Evolutionary conservation across 2,888 invertebrate genomes (phyloP), one percentile per base, ranked within the genome.

Genomic region (Cylindroiulus punctatus): DNA sequence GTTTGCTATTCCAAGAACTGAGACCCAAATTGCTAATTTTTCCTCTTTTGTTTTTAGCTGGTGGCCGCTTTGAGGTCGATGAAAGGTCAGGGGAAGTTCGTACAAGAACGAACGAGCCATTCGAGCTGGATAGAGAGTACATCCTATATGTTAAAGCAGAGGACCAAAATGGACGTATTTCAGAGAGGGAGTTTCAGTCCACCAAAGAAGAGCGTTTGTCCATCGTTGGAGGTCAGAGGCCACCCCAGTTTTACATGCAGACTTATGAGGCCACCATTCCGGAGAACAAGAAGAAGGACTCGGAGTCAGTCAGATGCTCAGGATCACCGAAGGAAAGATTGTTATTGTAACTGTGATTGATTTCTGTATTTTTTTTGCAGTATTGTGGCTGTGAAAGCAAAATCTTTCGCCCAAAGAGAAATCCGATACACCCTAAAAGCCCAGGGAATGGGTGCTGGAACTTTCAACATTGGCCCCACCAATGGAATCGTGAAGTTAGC

Each of bases 221-320:
- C 88, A 98, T 98, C 90, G 96, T 98, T 32, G 98, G 98, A n/a
- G 99, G 98, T 87, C 97, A 98, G 90, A 93, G 98, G 52, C 96
- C 98, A 0, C 99, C 99, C 0, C 99, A 99, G 92, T 99, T 99
- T 92, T 98, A 97, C 91, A 95, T 98, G 93, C 95, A 96, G 8
- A 95, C 96, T 89, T 99, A 99, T 91, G 96, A 96, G 90, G 97
- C 98, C 0, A 97, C 97, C 90, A 98, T 99, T 88, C 97, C 97
- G 0, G 99, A 99, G 92, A 98, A 98, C 91, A 97, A 97, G 92
- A 97, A 96, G 91, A 97, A 97, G 91, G 98, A 98, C 91, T 97
- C 97, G 84, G 98, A 97, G 98, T 98, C 93, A 95, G 90, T 87
- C 30, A 76, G 14, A 2, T 36, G 36, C 30, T 17, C 30, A 17